These are phyloP conservation scores for Ormyrus pomaceus DNA, from an alignment of 2,888 invertebrate genomes.

Conservation along the genomic window DNA sequence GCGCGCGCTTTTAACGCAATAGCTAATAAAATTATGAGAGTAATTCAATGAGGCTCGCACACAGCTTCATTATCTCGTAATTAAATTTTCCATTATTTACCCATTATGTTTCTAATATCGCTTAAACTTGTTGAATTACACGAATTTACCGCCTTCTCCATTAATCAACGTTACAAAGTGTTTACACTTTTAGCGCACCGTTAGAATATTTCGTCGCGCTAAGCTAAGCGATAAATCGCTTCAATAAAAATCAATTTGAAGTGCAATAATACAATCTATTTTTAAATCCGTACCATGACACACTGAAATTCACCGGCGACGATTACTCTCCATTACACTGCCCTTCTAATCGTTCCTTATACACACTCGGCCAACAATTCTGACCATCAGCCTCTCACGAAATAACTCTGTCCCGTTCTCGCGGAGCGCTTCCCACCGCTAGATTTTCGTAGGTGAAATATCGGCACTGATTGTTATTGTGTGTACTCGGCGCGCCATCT, in stretches of 20 bases:
- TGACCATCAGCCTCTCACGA: not conserved
- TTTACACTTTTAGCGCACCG: not conserved
- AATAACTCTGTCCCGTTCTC: not conserved
- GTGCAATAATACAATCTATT: not conserved
- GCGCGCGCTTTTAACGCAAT: too few relatives aligned
- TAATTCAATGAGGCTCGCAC: too few relatives aligned
- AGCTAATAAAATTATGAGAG: too few relatives aligned
- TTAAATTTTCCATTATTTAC: too few relatives aligned
- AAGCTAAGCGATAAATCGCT: not conserved
- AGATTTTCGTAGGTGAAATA: not conserved
- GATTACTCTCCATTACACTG: not conserved
- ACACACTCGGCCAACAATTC: not conserved
- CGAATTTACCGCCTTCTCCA: too few relatives aligned
- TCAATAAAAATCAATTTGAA: not conserved
- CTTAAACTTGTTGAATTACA: too few relatives aligned
- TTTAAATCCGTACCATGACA: not conserved
- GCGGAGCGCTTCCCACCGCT: not conserved
- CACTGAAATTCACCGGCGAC: not conserved
- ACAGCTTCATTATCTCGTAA: too few relatives aligned
- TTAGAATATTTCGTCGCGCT: too few relatives aligned
- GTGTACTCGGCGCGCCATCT: slow-evolving; percentile 13
- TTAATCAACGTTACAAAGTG: not conserved
- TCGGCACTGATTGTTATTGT: not conserved
- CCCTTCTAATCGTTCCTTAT: slow-evolving; percentile 4
- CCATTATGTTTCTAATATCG: too few relatives aligned